Evolutionary conservation across 2,888 invertebrate species (phyloP).

Genomic region (Drosophila barbarae): DNA sequence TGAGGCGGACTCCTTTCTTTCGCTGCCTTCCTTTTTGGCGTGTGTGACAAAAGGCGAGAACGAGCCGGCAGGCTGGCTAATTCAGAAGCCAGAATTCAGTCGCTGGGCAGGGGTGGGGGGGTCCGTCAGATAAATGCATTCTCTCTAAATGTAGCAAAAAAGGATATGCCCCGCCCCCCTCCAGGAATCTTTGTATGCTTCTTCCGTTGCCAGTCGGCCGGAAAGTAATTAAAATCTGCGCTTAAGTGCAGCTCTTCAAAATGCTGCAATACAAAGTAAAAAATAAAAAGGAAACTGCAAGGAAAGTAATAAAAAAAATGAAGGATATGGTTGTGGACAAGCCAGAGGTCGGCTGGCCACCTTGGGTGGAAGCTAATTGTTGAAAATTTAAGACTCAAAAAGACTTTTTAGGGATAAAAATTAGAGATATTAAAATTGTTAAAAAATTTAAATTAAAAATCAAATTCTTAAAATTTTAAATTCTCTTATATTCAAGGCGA

Average conservation of each 20-base stretch:
- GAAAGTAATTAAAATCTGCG: slow-evolving; percentile 72
- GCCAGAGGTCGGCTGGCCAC: no score
- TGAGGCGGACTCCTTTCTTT: slow-evolving; percentile 48
- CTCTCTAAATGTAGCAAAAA: slow-evolving; percentile 65
- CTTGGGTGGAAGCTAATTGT: no score
- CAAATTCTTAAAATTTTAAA: no score
- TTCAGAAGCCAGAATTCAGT: slow-evolving; percentile 53
- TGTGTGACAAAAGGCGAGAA: slow-evolving; percentile 54
- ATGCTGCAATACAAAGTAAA: slow-evolving; percentile 22
- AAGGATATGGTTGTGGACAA: neutral
- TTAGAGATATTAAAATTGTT: no score
- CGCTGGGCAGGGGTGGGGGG: neutral
- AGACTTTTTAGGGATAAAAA: no score
- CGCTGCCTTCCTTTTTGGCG: slow-evolving; percentile 22
- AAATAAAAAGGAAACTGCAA: slow-evolving; percentile 3
- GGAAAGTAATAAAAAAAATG: slow-evolving; percentile 12
- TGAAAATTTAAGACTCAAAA: no score
- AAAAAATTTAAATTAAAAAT: no score
- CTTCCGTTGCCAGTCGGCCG: slow-evolving; percentile 70
- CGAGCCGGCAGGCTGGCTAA: slow-evolving; percentile 48
- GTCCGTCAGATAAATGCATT: slow-evolving; percentile 65
- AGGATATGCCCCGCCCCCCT: slow-evolving; percentile 12
- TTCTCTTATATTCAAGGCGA: no score
- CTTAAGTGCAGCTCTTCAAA: slow-evolving; percentile 69
- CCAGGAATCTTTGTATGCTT: slow-evolving; percentile 28